Evolutionary conservation across 2,888 invertebrate genomes (phyloP).

Genomic region (Palloptera scutellata): DNA sequence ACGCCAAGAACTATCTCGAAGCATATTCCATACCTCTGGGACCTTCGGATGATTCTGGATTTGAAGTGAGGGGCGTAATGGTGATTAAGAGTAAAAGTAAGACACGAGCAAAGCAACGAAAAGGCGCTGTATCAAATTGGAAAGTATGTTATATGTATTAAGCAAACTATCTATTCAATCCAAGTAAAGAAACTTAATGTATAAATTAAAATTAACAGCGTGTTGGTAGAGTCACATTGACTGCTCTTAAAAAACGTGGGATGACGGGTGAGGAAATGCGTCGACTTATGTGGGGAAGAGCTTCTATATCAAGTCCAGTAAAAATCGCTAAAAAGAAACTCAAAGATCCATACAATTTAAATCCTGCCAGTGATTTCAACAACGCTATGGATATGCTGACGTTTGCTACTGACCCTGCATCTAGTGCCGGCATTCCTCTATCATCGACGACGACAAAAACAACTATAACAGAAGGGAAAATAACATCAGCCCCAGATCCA

Average conservation of each 20-base stretch:
- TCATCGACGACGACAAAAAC: slow-evolving; percentile 18
- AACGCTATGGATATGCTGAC: slow-evolving; percentile 85
- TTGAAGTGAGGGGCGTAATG: slow-evolving; percentile 93
- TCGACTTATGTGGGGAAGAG: slow-evolving; percentile 89
- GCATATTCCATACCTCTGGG: slow-evolving; percentile 95
- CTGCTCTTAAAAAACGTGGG: slow-evolving; percentile 80
- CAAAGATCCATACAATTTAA: slow-evolving; percentile 62
- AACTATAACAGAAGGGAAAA: neutral
- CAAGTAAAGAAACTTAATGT: neutral
- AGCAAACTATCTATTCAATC: no score
- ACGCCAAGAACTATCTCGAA: slow-evolving; percentile 89
- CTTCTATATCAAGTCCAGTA: slow-evolving; percentile 86
- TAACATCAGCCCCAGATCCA: slow-evolving; percentile 65
- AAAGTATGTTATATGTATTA: slow-evolving; percentile 74
- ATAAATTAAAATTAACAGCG: slow-evolving; percentile 64
- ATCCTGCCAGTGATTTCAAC: slow-evolving; percentile 65
- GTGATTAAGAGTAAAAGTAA: slow-evolving; percentile 97
- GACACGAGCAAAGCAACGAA: slow-evolving; percentile 94
- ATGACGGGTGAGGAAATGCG: slow-evolving; percentile 88
- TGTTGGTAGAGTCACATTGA: slow-evolving; percentile 87
- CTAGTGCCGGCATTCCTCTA: slow-evolving; percentile 44
- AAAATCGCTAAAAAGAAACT: slow-evolving; percentile 71
- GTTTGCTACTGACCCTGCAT: slow-evolving; percentile 74
- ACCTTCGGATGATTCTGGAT: slow-evolving; percentile 82
- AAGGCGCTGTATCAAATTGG: slow-evolving; percentile 96